phyloP scores from a whole-genome alignment of 1,140 invertebrate species.

The Micrasema minimum region DNA sequence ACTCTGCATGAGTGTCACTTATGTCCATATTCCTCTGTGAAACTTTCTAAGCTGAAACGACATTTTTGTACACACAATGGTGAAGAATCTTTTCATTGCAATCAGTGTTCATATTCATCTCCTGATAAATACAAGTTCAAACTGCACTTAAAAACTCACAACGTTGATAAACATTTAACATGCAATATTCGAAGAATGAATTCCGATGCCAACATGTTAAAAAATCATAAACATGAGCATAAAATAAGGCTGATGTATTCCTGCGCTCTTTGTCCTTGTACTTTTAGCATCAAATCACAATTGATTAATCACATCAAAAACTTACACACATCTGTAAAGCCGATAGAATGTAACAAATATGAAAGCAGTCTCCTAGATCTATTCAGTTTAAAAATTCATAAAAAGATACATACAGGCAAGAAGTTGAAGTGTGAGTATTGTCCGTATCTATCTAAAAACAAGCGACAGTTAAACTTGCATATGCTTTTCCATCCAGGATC shows the following conservation, averaged over 20 bases:
- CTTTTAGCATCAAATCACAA: conserved; percentile 96
- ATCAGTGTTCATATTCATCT: conserved; percentile 96
- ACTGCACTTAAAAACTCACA: conserved; percentile 94
- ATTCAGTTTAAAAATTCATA: conserved; percentile 78
- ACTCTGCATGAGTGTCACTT: conserved; percentile 77
- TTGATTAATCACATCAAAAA: conserved; percentile 96
- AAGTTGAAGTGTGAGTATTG: conserved; percentile 12
- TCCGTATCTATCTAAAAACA: conserved; percentile 7
- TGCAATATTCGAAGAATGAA: conserved; percentile 91
- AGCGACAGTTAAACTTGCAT: conserved; percentile 7
- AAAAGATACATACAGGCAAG: conserved; percentile 55
- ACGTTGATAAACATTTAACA: conserved; percentile 91
- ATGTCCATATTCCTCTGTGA: conserved; percentile 74
- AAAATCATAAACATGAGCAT: conserved; percentile 95
- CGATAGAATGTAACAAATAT: conserved; percentile 92
- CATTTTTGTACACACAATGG: conserved; percentile 75
- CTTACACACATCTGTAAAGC: conserved; percentile 92
- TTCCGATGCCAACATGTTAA: conserved; percentile 96
- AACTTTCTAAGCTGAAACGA: conserved; percentile 73
- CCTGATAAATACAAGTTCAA: conserved; percentile 98
- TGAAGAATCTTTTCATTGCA: conserved; percentile 78
- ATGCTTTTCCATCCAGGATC: conserved; percentile 7
- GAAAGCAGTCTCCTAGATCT: conserved; percentile 92
- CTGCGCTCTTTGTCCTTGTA: conserved; percentile 95
- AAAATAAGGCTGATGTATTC: conserved; percentile 93